Base-by-base conservation (phyloP, 1,140 invertebrate species). In the Anagrus nilaparvatae region DNA sequence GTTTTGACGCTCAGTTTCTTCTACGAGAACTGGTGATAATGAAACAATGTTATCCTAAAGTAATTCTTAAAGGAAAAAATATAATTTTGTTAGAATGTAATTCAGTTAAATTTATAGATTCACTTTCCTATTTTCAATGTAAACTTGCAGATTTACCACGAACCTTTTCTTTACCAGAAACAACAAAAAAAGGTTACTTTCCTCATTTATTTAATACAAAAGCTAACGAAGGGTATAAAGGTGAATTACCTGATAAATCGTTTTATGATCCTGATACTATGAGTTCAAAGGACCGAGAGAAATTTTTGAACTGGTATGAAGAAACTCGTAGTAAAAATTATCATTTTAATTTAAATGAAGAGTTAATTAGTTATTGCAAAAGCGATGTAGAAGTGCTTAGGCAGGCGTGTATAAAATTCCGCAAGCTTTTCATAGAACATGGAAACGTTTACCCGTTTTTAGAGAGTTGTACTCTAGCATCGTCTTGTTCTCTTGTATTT, bases 281-380 rank as follows among this genome's bases (percentile, higher is more conserved):
- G 47, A 31, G 16, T 5, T 2, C 4, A 0, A 33, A 41, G 8
- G 41, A 51, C 9, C 31, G 47, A 14, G 20, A 36, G 7, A 21
- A 21, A 12, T 50, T 52, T 39, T 21, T 48, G 5, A n/a, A 9
- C 24, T 49, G 47, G 45, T 44, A 51, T 29, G 21, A 40, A 10
- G 36, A 47, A 29, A 19, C 38, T 24, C 24, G 18, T 30, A 4
- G 32, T 10, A 17, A 12, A 9, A 39, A 49, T 38, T 45, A 39
- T 39, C 17, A 40, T 30, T 68, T 47, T 71, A 76, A 21, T 24
- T 44, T 43, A 50, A 35, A 16, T 5, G 19, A 37, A 46, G 24
- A 14, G 43, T 42, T 36, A 20, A 6, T 25, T 4, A 28, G 20
- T 8, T 39, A 30, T 29, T 39, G 21, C 12, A 36, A 14, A 10